Evolutionary conservation across 2,888 invertebrate species (phyloP), one percentile per base, ranked within the genome.

Genomic region (Eristalis intricaria): DNA sequence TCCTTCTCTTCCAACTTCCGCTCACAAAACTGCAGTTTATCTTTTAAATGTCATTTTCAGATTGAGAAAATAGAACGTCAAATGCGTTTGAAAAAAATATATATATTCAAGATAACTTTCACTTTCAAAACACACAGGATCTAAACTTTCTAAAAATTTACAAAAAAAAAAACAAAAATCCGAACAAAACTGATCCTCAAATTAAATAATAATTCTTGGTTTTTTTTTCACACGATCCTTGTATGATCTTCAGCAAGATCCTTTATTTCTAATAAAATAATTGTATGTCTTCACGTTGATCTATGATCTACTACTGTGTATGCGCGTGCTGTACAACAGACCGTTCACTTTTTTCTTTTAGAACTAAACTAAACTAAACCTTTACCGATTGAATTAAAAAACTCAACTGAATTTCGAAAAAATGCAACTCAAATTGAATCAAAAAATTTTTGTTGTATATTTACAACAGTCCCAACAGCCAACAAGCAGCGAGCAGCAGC

Each of bases 401-500:
- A 92, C 92, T 92, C 92, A 92, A 93, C 92, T 93, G 92, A 92
- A 92, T 91, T 92, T 91, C 90, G 90, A 91, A 92, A 92, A 92
- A 92, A 89, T 89, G 90, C 90, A 90, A 91, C 92, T 91, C 91
- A 91, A 92, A 92, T 91, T 92, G 92, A 92, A 92, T 91, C 91
- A 90, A 92, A 91, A 91, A 91, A 90, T 89, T 76, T 83, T 63
- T 87, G 83, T 87, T 84, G 87, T 87, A 84, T 80, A 80, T 87
- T 87, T 87, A 87, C 86, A 87, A 87, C 79, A 58, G 76, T 50
- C 50, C 50, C 50, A 50, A 19, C 50, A 50, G 50, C 50, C 50
- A 50, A 50, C 50, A 50, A 50, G 50, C 50, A 19, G 19, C 19
- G 19, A 50, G 50, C 50, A 19, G 19, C 50, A 50, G 50, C 50